Conservation (phyloP, 1,140 invertebrate species). For the Ridgeia piscesae region DNA sequence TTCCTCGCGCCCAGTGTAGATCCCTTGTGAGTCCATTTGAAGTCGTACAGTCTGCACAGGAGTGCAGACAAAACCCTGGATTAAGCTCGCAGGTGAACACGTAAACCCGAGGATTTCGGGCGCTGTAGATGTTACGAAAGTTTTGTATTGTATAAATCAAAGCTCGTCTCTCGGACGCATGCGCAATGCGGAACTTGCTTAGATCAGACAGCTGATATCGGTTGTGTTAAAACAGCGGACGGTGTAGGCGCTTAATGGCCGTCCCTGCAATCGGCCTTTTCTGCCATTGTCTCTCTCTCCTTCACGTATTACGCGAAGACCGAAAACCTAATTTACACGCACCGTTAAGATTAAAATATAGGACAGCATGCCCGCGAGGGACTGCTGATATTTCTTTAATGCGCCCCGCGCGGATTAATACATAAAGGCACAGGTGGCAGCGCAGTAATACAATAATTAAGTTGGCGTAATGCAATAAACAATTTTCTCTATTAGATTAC, state of each 20-base stretch:
- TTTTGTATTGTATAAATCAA: not conserved
- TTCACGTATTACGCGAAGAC: not conserved
- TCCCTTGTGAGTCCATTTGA: not conserved
- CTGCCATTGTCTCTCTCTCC: not conserved
- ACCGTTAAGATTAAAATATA: not conserved
- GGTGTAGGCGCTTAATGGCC: not conserved
- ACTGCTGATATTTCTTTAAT: conserved; percentile 6
- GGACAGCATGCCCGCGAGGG: not conserved
- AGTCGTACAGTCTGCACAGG: not conserved
- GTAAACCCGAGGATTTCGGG: not conserved
- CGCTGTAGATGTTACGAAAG: not conserved
- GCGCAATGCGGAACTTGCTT: not conserved
- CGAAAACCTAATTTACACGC: not conserved
- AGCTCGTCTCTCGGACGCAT: not conserved
- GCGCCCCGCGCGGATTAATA: not conserved
- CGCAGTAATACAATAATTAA: conserved; percentile 30
- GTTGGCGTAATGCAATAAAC: conserved; percentile 31
- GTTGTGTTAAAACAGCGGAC: not conserved
- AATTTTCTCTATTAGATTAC: conserved; percentile 27
- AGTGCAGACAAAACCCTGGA: not conserved
- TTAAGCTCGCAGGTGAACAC: not conserved
- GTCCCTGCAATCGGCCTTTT: not conserved
- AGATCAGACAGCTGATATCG: not conserved
- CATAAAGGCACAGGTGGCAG: conserved; percentile 26
- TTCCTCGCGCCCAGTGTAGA: not conserved